Conservation (phyloP, 2,797 vertebrate species). For the Lagocephalus sceleratus region DNA sequence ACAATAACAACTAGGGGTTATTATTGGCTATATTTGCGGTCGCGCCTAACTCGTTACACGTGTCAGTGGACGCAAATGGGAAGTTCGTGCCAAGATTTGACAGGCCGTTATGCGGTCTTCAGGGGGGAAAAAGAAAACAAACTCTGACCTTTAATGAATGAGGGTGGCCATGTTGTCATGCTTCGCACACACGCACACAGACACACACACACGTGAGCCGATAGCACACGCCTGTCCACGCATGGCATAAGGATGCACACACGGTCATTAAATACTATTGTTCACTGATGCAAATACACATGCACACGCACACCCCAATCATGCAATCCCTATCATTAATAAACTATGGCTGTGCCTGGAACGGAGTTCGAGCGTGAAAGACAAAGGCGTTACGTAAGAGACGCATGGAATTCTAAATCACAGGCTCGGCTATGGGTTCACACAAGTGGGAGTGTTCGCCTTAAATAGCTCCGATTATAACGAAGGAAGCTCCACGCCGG, state of each 20-base stretch:
- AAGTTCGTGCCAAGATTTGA: constrained; percentile 39
- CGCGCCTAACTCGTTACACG: constrained; percentile 39
- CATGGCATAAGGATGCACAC: constrained; percentile 3
- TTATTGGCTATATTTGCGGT: constrained; percentile 16
- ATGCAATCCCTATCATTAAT: constrained; percentile 70
- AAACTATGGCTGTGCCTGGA: constrained; percentile 62
- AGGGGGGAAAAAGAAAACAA: constrained; percentile 41
- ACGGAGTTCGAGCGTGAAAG: constrained; percentile 70
- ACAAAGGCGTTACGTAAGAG: constrained; percentile 72
- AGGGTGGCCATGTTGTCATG: constrained; percentile 38
- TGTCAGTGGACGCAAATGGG: constrained; percentile 29
- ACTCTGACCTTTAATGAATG: constrained; percentile 47
- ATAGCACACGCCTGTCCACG: constrained; percentile 3
- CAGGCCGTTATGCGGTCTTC: constrained; percentile 43
- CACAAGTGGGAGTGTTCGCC: constrained; percentile 63
- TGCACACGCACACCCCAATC: constrained; percentile 45
- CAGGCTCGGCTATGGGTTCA: constrained; percentile 63
- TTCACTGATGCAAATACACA: constrained; percentile 29
- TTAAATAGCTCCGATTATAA: constrained; percentile 68
- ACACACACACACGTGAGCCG: constrained; percentile 15
- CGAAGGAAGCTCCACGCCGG: constrained; percentile 41
- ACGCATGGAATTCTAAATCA: constrained; percentile 72
- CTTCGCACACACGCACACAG: constrained; percentile 16
- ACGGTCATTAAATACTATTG: constrained; percentile 10
- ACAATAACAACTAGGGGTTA: constrained; percentile 16